These are phyloP conservation scores for Sweltsa coloradensis DNA, from an alignment of 1,140 invertebrate genomes.

Conservation along the genomic window DNA sequence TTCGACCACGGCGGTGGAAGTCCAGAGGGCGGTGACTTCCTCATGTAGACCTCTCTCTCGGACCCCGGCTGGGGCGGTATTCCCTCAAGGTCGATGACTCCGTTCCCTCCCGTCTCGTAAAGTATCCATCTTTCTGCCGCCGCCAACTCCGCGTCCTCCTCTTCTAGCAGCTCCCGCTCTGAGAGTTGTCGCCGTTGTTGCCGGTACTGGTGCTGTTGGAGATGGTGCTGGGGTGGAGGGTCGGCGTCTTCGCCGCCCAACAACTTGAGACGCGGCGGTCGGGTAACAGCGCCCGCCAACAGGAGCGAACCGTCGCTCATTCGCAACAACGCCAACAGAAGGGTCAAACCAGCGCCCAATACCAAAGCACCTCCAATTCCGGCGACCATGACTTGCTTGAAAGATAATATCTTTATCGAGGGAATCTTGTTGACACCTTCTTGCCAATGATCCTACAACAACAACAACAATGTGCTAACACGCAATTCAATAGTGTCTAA, in stretches of 20 bases:
- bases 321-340: slow-evolving; percentile 1
- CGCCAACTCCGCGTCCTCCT: neutral
- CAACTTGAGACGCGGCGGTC: neutral
- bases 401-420: neutral
- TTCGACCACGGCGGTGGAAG: slow-evolving; percentile 1
- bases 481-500: no score
- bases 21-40: neutral
- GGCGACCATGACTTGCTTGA: slow-evolving; percentile 3
- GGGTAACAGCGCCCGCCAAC: slow-evolving; percentile 3
- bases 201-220: neutral
- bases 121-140: slow-evolving; percentile 6
- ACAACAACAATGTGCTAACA: no score
- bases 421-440: neutral
- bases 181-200: neutral
- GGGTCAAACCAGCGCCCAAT: neutral
- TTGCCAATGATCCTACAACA: no score
- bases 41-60: neutral
- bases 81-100: neutral
- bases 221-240: neutral
- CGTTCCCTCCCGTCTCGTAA: neutral
- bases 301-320: slow-evolving; percentile 1
- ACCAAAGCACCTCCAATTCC: slow-evolving; percentile 4
- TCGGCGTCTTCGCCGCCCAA: neutral
- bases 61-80: neutral
- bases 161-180: neutral